Conservation (phyloP, 2,113 vertebrate genomes). For the Passerina amoena region DNA sequence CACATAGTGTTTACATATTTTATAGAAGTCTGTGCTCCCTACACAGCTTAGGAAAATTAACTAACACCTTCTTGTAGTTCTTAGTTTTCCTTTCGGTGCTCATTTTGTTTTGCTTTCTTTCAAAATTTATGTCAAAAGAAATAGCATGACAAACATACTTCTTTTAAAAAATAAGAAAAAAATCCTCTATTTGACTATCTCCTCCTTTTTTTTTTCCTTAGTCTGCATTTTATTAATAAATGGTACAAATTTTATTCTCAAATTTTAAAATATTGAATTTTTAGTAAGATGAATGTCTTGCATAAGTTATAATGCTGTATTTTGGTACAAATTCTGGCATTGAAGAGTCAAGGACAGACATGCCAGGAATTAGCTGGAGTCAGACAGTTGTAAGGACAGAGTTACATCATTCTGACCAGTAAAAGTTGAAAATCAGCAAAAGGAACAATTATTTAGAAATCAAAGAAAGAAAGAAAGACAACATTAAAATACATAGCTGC, state of each 20-base stretch:
- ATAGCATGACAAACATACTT: not conserved
- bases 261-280: not conserved
- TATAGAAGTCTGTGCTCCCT: not conserved
- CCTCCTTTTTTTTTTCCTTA: not conserved
- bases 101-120: not conserved
- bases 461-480: too few species aligned
- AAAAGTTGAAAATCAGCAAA: not conserved
- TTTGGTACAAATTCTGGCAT: not conserved
- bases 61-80: not conserved
- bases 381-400: not conserved
- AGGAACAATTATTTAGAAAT: not conserved
- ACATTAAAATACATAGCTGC: not conserved
- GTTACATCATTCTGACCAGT: not conserved
- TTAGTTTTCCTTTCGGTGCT: not conserved
- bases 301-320: not conserved
- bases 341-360: not conserved
- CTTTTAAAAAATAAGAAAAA: not conserved
- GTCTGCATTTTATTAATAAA: not conserved
- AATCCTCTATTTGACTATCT: accelerated
- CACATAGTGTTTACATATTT: not conserved
- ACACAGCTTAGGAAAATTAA: not conserved
- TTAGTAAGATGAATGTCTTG: not conserved
- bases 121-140: not conserved
- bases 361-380: not conserved
- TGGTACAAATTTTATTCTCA: not conserved